Evolutionary conservation across 2,797 vertebrate species (phyloP).

Genomic region (Anabacerthia variegaticeps): DNA sequence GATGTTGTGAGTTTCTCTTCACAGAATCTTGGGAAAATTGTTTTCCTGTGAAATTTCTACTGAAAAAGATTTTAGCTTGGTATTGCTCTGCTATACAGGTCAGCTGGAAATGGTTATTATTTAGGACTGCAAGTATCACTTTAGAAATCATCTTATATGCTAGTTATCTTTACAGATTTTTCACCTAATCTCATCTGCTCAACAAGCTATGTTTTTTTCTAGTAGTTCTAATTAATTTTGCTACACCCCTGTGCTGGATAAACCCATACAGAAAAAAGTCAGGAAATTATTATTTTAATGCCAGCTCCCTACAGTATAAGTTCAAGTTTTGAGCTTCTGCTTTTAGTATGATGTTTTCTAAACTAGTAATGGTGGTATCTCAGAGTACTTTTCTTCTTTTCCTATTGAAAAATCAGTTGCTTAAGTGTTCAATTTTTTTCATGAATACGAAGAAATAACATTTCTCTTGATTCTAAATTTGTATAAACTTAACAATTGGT

Average conservation of each 20-base stretch:
- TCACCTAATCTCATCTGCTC: not conserved
- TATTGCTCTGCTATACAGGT: not conserved
- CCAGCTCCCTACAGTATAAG: not conserved
- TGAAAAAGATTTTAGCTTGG: not conserved
- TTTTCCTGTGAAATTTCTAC: not conserved
- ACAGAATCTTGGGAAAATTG: not conserved
- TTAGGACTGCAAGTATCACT: not conserved
- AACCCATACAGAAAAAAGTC: fast-evolving
- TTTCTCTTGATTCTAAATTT: not conserved
- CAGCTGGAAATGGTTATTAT: not conserved
- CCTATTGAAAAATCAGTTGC: not conserved
- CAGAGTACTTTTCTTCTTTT: not conserved
- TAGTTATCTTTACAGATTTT: not conserved
- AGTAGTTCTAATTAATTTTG: not conserved
- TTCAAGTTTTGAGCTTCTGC: not conserved
- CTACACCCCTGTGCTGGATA: not conserved
- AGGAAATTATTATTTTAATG: not conserved
- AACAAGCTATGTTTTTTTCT: not conserved
- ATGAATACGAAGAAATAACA: not conserved
- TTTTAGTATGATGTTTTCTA: not conserved
- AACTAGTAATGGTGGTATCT: not conserved
- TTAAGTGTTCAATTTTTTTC: not conserved
- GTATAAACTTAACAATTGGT: not conserved
- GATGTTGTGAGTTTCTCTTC: not conserved
- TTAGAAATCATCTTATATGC: not conserved